Conservation (phyloP, 2,888 invertebrate species). For the Drosophila lacicola region DNA sequence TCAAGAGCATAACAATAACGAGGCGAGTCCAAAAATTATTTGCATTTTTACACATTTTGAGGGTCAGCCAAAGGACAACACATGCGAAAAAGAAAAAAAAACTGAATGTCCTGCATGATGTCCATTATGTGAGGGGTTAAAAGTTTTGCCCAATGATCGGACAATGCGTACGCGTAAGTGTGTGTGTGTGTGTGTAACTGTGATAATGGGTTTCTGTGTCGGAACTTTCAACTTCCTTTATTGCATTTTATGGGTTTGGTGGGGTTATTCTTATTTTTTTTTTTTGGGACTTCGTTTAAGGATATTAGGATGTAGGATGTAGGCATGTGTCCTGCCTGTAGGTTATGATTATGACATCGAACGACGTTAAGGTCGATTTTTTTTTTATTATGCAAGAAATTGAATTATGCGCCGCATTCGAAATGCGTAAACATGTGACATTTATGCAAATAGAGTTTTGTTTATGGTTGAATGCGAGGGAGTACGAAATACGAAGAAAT, state of each 20-base stretch:
- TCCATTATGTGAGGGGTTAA: slow-evolving; percentile 74
- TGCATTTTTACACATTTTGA: slow-evolving; percentile 81
- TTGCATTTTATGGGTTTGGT: slow-evolving; percentile 78
- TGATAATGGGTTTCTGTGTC: slow-evolving; percentile 82
- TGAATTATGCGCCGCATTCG: slow-evolving; percentile 56
- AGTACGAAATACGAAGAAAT: background rate
- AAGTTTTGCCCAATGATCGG: slow-evolving; percentile 68
- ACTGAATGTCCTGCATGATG: slow-evolving; percentile 73
- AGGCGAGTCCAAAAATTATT: slow-evolving; percentile 69
- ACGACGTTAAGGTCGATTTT: slow-evolving; percentile 32
- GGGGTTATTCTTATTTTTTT: slow-evolving; percentile 9
- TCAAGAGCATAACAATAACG: slow-evolving; percentile 80
- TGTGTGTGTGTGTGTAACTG: slow-evolving; percentile 57
- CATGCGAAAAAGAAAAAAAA: slow-evolving; percentile 33
- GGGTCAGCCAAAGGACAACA: slow-evolving; percentile 74
- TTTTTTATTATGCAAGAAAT: slow-evolving; percentile 44
- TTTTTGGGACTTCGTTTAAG: slow-evolving; percentile 43
- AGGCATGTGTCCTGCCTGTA: slow-evolving; percentile 26
- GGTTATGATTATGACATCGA: slow-evolving; percentile 74
- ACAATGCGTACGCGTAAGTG: slow-evolving; percentile 44
- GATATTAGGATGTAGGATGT: slow-evolving; percentile 41
- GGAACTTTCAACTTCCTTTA: slow-evolving; percentile 81
- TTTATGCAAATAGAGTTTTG: slow-evolving; percentile 68
- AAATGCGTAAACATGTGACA: slow-evolving; percentile 55
- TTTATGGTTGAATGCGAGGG: slow-evolving; percentile 8